Evolutionary conservation across 1,140 invertebrate genomes (phyloP), one percentile per base, ranked within the genome.

Genomic region (Zophobas morio): DNA sequence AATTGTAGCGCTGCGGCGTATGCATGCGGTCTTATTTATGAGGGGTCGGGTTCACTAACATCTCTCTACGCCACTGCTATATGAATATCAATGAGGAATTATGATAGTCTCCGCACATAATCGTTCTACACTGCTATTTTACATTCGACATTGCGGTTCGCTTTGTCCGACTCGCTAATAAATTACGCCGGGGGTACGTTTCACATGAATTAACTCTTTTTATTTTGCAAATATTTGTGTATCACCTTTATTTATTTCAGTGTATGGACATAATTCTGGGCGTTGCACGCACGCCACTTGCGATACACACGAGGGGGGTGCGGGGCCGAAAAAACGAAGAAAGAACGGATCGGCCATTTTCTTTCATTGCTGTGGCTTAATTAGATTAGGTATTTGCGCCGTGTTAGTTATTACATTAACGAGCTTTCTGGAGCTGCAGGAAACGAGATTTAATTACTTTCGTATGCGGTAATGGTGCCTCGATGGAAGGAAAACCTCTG

Each of bases 71-170:
- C 81, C 81, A 82, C 78, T 82, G 80, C 49, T 60, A 75, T 79
- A 80, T 81, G 81, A 81, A 82, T 81, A 82, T 82, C 82, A 81
- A 82, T 82, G 79, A 76, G 78, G 71, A 83, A 82, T 83, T 83
- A 83, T 83, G 82, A 81, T 80, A 80, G 75, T 78, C 70, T 78
- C 72, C 70, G 77, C 80, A 74, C 78, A 83, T 83, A 83, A 82
- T 82, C 82, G 80, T 79, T 83, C 78, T 81, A 77, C 80, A 78
- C 76, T 74, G 78, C 78, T 76, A 81, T 82, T 82, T 81, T 82
- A 81, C 80, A 80, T 81, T 80, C 78, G 79, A 82, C 79, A 81
- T 79, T 74, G 82, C 81, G 81, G 82, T 83, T 78, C 56, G 78
- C 80, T 83, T 83, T 82, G 80, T 83, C 81, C 78, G 78, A 53